Percentiles rank a stretch among this genome's conserved stretches.
phyloP scores from a whole-genome alignment of 2,113 vertebrate species.

The Australoheros scitulus region DNA sequence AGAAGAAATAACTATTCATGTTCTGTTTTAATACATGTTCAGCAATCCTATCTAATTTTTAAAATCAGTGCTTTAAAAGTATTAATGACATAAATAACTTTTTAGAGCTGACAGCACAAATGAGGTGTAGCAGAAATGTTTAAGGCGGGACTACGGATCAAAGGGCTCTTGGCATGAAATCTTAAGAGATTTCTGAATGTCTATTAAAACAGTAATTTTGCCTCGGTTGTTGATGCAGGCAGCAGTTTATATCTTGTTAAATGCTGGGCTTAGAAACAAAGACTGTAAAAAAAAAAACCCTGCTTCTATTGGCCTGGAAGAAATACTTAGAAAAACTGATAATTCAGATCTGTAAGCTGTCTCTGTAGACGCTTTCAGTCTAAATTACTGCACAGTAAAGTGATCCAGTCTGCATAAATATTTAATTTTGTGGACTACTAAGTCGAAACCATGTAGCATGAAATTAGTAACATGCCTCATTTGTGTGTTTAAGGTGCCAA shows the following conservation, averaged over 20 bases:
- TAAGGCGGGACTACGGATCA: constrained; percentile 4
- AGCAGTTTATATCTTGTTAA: constrained; percentile 35
- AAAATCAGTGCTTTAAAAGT: background rate
- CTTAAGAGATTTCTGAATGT: constrained; percentile 29
- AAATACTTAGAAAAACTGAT: constrained; percentile 41
- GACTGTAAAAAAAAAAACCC: background rate
- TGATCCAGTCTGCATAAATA: background rate
- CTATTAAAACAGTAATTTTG: constrained; percentile 13
- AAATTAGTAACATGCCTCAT: background rate
- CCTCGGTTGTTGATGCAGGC: constrained; percentile 1
- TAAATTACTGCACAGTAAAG: constrained; percentile 1
- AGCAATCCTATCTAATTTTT: constrained; percentile 4
- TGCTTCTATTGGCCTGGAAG: constrained; percentile 15
- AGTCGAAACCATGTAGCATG: background rate
- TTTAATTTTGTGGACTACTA: constrained; percentile 11
- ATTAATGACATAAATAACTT: constrained; percentile 5
- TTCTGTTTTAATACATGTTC: background rate
- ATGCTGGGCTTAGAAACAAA: constrained; percentile 26
- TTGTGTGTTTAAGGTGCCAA: constrained; percentile 3
- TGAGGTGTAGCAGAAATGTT: constrained; percentile 28
- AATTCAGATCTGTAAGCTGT: background rate
- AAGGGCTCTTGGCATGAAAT: constrained; percentile 20
- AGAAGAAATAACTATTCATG: background rate
- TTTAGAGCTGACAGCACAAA: constrained; percentile 24
- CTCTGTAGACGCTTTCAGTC: constrained; percentile 18